Conservation (phyloP, 1,140 invertebrate genomes). For the Phocides pigmalion region DNA sequence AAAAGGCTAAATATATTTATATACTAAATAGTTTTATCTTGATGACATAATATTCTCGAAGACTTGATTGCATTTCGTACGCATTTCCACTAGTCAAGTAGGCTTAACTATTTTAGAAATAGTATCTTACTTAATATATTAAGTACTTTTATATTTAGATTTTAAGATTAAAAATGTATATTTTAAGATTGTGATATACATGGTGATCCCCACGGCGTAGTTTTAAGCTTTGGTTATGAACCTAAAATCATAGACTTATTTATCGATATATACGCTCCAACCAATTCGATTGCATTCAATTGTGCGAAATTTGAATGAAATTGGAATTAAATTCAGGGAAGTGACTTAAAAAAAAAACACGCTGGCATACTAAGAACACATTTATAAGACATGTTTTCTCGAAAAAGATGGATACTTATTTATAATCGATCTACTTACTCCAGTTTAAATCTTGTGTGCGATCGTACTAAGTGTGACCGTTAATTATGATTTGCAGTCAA, state of each 20-base stretch:
- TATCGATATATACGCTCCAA: neutral
- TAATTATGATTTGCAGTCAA: too few relatives aligned
- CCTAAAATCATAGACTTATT: conserved; percentile 47
- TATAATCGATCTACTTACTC: too few relatives aligned
- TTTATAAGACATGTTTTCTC: too few relatives aligned
- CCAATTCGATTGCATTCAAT: too few relatives aligned
- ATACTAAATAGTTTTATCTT: neutral
- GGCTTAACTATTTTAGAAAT: conserved; percentile 46
- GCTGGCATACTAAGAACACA: too few relatives aligned
- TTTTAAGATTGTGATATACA: conserved; percentile 63
- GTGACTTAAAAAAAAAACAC: too few relatives aligned
- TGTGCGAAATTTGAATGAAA: too few relatives aligned
- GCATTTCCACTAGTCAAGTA: conserved; percentile 55
- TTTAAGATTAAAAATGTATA: neutral
- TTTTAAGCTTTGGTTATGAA: conserved; percentile 59
- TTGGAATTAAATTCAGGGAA: too few relatives aligned
- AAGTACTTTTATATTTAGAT: conserved; percentile 16
- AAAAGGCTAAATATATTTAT: neutral
- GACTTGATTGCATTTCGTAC: conserved; percentile 10
- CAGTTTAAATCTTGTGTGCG: too few relatives aligned
- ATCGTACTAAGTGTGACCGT: too few relatives aligned
- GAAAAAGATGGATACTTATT: too few relatives aligned
- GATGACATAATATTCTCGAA: neutral
- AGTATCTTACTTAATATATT: conserved; percentile 41
- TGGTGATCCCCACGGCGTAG: conserved; percentile 47